Evolutionary conservation across 1,140 invertebrate genomes (phyloP), one percentile per base, ranked within the genome.

Genomic region (Ceratosolen solmsi): DNA sequence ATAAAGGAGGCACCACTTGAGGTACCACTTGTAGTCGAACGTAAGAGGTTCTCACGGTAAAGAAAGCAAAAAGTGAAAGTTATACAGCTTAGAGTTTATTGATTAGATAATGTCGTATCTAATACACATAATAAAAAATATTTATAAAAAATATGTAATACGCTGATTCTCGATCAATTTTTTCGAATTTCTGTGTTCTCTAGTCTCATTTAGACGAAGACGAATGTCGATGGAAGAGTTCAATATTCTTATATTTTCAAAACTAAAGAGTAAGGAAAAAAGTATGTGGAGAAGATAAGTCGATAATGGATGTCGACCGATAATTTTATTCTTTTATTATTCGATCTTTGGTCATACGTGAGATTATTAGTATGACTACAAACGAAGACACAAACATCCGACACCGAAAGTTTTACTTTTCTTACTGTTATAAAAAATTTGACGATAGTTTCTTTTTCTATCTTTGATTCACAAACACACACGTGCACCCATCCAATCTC

Each of bases 271-370:
- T 22, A 51, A 54, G 7, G 17, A 51, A 38, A 78, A 51, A 54
- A 17, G 30, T 1, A 51, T 27, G 22, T 9, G 8, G 8, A 54
- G 25, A 13, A n/a, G 22, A 73, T 80, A 80, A 74, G 30, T 68
- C 58, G 79, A 74, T 63, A 80, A 80, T 74, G 38, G 71, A 80
- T 51, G 56, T 38, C 25, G 17, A 30, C 20, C 13, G 46, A 38
- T 73, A 54, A 80, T 74, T 80, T 74, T 68, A 74, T 80, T 65
- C 74, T 74, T 49, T 71, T 41, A 74, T 80, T 74, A 74, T 22
- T 41, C 56, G 79, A 65, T 71, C 65, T 25, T 51, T 58, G 49
- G 71, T 54, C 68, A 71, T 38, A 72, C n/a, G 33, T 33, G 27
- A 51, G n/a, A 54, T 71, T n/a, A n/a, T n/a, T 33, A 70, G 49